A percentile compares a stretch with the other conserved stretches of the same genome.
phyloP scores from a whole-genome alignment of 2,113 vertebrate genomes.

The Nerophis ophidion region DNA sequence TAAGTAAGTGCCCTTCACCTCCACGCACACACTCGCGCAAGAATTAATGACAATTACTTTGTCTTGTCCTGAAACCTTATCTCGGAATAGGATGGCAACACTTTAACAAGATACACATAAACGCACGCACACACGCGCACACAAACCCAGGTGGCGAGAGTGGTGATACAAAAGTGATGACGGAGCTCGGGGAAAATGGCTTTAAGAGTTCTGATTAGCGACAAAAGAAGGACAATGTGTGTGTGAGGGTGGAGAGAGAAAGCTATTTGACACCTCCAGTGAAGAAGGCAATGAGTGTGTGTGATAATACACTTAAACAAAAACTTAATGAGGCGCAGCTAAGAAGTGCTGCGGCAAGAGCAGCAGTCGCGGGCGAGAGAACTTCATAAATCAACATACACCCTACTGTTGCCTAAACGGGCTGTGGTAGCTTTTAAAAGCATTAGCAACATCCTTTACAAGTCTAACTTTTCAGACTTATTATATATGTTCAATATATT shows the following conservation, averaged over 20 bases:
- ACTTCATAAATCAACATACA: neutral
- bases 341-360: constrained; percentile 20
- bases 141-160: constrained; percentile 14
- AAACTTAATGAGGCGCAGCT: constrained; percentile 54
- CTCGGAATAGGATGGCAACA: constrained; percentile 43
- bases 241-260: constrained; percentile 14
- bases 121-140: neutral
- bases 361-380: constrained; percentile 10
- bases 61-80: constrained; percentile 90
- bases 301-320: constrained; percentile 47
- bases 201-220: constrained; percentile 32
- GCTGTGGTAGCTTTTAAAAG: neutral
- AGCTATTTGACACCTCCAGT: constrained; percentile 47
- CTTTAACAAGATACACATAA: neutral
- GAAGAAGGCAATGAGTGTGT: constrained; percentile 48
- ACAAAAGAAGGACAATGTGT: constrained; percentile 34
- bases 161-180: constrained; percentile 39
- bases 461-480: too few relatives aligned
- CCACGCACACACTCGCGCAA: constrained; percentile 23
- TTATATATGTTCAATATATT: too few relatives aligned
- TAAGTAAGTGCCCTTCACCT: constrained; percentile 78
- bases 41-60: constrained; percentile 91
- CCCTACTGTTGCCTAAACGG: neutral
- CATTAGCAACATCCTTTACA: too few relatives aligned
- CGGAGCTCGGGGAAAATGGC: constrained; percentile 26